Evolutionary conservation across 2,888 invertebrate genomes (phyloP), one percentile per base, ranked within the genome.

Genomic region (Sthenelais limicola): DNA sequence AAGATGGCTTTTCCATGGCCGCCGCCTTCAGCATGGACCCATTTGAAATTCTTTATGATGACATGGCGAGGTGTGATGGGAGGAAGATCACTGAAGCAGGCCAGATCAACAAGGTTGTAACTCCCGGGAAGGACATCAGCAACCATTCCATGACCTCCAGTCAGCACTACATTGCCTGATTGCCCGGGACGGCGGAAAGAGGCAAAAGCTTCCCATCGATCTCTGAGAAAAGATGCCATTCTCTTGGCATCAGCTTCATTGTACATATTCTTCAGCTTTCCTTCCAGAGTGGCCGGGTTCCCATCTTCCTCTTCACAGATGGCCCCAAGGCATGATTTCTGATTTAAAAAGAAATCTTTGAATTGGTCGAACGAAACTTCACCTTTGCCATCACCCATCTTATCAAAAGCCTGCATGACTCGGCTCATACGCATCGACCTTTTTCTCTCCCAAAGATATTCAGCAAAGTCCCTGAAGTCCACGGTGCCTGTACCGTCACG

Each of bases 201-300:
- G 2, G 71, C 76, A 58, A 79, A 79, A 32, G 30, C 69, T 9
- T 75, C 70, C 79, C 79, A 79, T 15, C 78, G 68, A 15, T 76
- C 70, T 0, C 74, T 72, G 5, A 79, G 68, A 49, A 58, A 77
- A 0, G 66, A 15, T 5, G 74, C 70, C 1, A 79, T 71, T 12
- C 51, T 12, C 33, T 68, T 24, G 15, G 68, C 35, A 33, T 68
- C 68, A 2, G 68, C 51, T 1, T 76, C 72, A 30, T 58, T 21
- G 35, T 62, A 71, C 33, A 62, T 43, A 33, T 62, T 33, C 33
- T 51, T 30, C 15, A 71, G 49, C 24, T 38, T 49, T 15, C 35
- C 47, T 35, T 71, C 52, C 28, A 49, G 52, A 26, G 28, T 52
- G 15, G 32, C 24, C 21, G 21, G 15, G n/a, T 35, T 24, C 9